phyloP scores from a whole-genome alignment of 2,797 vertebrate genomes.

The Pseudopleuronectes americanus region DNA sequence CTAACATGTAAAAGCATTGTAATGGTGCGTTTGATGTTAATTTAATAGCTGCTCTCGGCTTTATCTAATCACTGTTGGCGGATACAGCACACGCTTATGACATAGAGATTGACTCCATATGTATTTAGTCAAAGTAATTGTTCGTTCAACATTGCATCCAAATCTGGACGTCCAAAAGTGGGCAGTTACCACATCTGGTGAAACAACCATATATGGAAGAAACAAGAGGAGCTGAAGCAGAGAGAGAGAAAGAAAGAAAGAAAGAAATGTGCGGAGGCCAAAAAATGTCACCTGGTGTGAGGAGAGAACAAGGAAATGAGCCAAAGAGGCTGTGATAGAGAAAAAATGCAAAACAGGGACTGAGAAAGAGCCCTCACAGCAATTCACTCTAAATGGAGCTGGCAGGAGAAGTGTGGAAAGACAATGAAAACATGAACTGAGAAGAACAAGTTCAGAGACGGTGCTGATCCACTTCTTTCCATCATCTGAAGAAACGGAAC shows the following conservation, averaged over 20 bases:
- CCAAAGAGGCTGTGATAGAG: conserved; percentile 51
- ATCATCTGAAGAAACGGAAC: conserved; percentile 18
- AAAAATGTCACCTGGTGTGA: conserved; percentile 74
- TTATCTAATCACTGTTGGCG: conserved; percentile 17
- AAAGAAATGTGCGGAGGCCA: conserved; percentile 61
- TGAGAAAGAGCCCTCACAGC: not conserved
- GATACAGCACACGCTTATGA: conserved; percentile 32
- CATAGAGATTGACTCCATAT: conserved; percentile 54
- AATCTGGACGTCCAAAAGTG: conserved; percentile 71
- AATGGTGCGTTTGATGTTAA: conserved; percentile 2
- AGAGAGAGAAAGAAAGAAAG: conserved; percentile 3
- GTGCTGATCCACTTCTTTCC: conserved; percentile 20
- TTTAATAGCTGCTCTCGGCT: conserved; percentile 16
- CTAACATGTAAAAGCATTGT: not conserved
- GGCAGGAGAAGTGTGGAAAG: conserved; percentile 18
- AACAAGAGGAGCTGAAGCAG: conserved; percentile 55
- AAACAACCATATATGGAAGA: conserved; percentile 80
- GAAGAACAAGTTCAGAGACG: conserved; percentile 3
- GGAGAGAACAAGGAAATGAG: conserved; percentile 45
- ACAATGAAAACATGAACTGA: conserved; percentile 22
- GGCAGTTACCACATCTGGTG: conserved; percentile 68
- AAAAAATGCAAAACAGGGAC: conserved; percentile 46
- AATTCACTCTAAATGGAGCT: conserved; percentile 15
- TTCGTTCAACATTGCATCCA: conserved; percentile 61
- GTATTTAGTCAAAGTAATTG: conserved; percentile 60